These are phyloP conservation scores for Autographa gamma DNA, from an alignment of 2,888 invertebrate genomes.

Conservation along the genomic window DNA sequence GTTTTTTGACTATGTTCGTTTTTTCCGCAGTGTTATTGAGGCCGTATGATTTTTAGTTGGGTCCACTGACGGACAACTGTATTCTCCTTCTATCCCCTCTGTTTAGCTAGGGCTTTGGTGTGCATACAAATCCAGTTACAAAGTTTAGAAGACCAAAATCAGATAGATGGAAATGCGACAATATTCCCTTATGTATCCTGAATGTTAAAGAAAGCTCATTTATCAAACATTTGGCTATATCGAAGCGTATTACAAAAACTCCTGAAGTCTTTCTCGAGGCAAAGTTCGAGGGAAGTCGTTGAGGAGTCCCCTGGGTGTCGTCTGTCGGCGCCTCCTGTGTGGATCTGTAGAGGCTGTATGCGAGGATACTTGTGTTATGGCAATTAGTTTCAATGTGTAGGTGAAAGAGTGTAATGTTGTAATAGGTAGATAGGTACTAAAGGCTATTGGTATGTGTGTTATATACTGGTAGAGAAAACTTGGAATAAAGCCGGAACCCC, in stretches of 20 bases:
- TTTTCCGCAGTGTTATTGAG: not conserved
- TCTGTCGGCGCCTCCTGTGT: conserved; percentile 66
- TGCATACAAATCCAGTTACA: no score
- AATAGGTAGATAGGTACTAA: not conserved
- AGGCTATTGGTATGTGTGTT: no score
- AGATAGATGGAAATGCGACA: not conserved
- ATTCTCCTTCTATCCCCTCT: no score
- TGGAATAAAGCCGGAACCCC: no score
- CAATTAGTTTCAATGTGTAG: conserved; percentile 29
- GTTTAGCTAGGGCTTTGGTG: no score
- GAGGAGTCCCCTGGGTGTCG: conserved; percentile 75
- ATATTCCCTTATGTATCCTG: not conserved
- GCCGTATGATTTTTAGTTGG: not conserved
- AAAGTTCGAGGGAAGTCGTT: conserved; percentile 50
- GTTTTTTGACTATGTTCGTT: not conserved
- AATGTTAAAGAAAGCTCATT: conserved; percentile 16
- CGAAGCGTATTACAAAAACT: conserved; percentile 46
- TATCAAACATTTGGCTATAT: conserved; percentile 15
- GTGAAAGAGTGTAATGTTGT: not conserved
- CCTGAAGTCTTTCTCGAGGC: conserved; percentile 34
- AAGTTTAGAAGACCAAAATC: not conserved
- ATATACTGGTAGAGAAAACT: no score
- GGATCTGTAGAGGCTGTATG: conserved; percentile 21
- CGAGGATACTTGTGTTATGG: conserved; percentile 18
- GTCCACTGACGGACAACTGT: no score